Base-by-base conservation (phyloP, 2,797 vertebrate genomes). In the Halcyon chelicuti region DNA sequence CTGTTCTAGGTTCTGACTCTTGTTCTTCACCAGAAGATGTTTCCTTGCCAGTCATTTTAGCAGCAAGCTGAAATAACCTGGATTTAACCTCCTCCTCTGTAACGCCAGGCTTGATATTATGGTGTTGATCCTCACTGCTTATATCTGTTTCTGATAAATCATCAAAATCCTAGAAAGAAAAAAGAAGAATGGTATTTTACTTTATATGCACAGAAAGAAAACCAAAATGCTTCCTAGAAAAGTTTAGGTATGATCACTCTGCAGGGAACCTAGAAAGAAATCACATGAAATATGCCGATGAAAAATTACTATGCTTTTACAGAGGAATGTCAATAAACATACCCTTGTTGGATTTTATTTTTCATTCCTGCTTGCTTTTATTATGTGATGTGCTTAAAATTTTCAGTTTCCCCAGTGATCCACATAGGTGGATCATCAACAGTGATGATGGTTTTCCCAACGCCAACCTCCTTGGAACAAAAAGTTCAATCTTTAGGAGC, bases 21-120 rank as follows among this genome's bases (percentile, higher is more conserved):
- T 97, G 98, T 5, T 98, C 99, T n/a, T 99, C 99, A 49, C 99
- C 98, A 2, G 99, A 99, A 14, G 99, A 99, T 22, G 97, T 97
- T 77, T 99, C 99, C 94, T 98, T 99, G 95, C 99, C 98, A 65
- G 98, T 98, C 97, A 98, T 98, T 60, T 98, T 98, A 94, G 97
- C 97, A 86, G 98, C 98, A 65, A 99, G 93, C 93, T 98, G 98
- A 42, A 97, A 98, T 72, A 99, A 95, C 94, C 98, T 98, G 86
- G 97, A 98, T 74, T 97, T 98, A 35, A 98, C 96, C 51, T 98
- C 98, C 89, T 98, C 98, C 73, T 99, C 98, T 12, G 97, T 73
- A 29, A 94, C 66, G 58, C 98, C 97, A 14, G 91, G 37, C 40
- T 95, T 71, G 37, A 83, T 67, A 88, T 29, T 67, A 12, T 98